Base-by-base conservation (phyloP, 2,888 invertebrate genomes). In the Candidula unifasciata region DNA sequence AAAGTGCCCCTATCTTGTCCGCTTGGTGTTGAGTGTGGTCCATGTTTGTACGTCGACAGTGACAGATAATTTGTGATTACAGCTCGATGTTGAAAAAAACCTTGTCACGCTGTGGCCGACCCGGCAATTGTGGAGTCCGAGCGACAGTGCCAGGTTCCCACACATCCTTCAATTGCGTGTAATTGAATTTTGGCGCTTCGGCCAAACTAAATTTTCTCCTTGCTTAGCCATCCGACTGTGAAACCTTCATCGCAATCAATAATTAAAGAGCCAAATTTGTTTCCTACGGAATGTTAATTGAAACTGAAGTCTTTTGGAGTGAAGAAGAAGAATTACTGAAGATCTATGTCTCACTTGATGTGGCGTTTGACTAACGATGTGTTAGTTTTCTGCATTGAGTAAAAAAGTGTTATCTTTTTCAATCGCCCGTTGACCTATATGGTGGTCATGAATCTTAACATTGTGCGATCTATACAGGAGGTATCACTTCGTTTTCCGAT, bases 171-270 rank as follows among this genome's bases (percentile, higher is more conserved):
- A 71, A 71, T 71, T 69, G 57, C 18, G 80, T 80, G 71, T 71
- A 80, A 80, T 80, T 80, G 80, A 80, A 80, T 80, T 80, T 80
- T 80, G 57, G 80, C 71, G 33, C 68, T 52, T 80, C 71, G 71
- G 57, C 33, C 80, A 80, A 80, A 80, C 71, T 24, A 57, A 69
- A 71, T 71, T 57, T 52, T 80, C 80, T 57, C 21, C 80, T 35
- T 80, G 35, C 52, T 54, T 80, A 44, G 54, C 35, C 57, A 57
- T 35, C 35, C 33, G 37, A 54, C 80, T 54, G 54, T 52, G 2
- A 69, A 71, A 69, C 21, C 52, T 57, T 80, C 57, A 71, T n/a
- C n/a, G 6, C n/a, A 66, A 71, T 80, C 54, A 80, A 80, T 80
- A 80, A 71, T 80, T 80, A 80, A 78, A 71, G 57, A 21, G 71